Percentiles rank a stretch among this genome's conserved stretches.
Conservation (phyloP, 1,140 invertebrate genomes). For the Lepidurus couesii region DNA sequence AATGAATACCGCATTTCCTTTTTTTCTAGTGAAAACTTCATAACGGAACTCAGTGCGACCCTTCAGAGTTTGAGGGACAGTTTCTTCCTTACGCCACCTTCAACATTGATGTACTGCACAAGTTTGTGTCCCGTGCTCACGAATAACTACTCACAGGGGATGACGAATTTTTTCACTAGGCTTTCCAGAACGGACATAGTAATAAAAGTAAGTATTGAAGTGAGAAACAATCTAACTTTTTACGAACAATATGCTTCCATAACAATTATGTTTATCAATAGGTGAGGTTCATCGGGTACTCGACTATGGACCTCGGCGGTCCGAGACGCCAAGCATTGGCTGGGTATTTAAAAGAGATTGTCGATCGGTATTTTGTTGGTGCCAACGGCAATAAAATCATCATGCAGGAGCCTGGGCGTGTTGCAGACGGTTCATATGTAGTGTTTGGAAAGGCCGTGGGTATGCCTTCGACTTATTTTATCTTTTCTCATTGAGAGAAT, state of each 20-base stretch:
- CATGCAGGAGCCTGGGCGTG: not conserved
- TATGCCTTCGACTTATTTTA: not conserved
- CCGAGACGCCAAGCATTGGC: not conserved
- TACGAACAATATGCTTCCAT: conserved; percentile 24
- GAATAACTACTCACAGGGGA: not conserved
- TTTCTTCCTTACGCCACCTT: not conserved
- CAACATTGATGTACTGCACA: not conserved
- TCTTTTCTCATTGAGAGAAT: too few relatives aligned
- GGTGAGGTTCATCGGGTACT: not conserved
- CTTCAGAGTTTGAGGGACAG: not conserved
- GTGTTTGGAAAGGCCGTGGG: not conserved
- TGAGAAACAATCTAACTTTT: not conserved
- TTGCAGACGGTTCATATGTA: not conserved
- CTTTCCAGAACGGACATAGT: not conserved
- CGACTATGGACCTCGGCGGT: not conserved
- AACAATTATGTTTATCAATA: not conserved
- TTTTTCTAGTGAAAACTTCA: not conserved
- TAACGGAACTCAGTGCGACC: not conserved
- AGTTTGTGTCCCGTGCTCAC: not conserved
- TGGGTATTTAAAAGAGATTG: not conserved
- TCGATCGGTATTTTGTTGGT: not conserved
- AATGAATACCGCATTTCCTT: not conserved
- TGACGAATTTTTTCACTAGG: not conserved
- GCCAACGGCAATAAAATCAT: not conserved
- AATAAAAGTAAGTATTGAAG: not conserved